Evolutionary conservation across 2,888 invertebrate genomes (phyloP).

Genomic region (Ochropacha duplaris): DNA sequence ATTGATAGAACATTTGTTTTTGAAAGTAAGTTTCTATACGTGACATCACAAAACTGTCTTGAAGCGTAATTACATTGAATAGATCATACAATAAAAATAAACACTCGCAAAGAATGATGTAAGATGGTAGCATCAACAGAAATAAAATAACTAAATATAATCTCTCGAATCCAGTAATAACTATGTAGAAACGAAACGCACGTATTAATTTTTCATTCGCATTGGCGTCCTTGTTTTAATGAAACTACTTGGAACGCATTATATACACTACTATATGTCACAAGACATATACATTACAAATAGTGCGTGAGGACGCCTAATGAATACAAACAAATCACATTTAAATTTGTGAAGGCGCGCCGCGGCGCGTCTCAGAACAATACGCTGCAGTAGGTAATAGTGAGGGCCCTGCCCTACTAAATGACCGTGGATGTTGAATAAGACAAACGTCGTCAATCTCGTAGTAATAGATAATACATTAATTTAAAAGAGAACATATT

Average conservation of each 20-base stretch:
- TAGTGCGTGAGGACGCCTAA: slow-evolving; percentile 54
- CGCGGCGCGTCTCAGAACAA: too few relatives aligned
- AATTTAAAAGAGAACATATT: slow-evolving; percentile 15
- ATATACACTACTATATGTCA: slow-evolving; percentile 58
- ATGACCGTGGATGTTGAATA: slow-evolving; percentile 49
- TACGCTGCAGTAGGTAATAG: slow-evolving; percentile 27
- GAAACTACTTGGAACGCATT: slow-evolving; percentile 55
- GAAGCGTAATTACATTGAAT: neutral
- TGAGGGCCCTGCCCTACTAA: slow-evolving; percentile 51
- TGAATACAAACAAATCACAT: slow-evolving; percentile 74
- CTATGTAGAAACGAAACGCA: neutral
- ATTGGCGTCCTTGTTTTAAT: slow-evolving; percentile 50
- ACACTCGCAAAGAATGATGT: neutral
- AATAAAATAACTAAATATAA: neutral
- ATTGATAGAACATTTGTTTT: too few relatives aligned
- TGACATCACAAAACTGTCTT: neutral
- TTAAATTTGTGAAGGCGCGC: slow-evolving; percentile 60
- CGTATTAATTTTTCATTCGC: slow-evolving; percentile 35
- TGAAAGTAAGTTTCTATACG: neutral
- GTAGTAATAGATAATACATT: slow-evolving; percentile 21
- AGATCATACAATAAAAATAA: neutral
- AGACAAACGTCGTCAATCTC: slow-evolving; percentile 11
- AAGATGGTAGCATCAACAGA: neutral
- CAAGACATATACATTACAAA: slow-evolving; percentile 54
- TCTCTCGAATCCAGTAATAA: neutral